These are phyloP conservation scores for Cisticola juncidis DNA, from an alignment of 2,113 vertebrate species.

Conservation along the genomic window DNA sequence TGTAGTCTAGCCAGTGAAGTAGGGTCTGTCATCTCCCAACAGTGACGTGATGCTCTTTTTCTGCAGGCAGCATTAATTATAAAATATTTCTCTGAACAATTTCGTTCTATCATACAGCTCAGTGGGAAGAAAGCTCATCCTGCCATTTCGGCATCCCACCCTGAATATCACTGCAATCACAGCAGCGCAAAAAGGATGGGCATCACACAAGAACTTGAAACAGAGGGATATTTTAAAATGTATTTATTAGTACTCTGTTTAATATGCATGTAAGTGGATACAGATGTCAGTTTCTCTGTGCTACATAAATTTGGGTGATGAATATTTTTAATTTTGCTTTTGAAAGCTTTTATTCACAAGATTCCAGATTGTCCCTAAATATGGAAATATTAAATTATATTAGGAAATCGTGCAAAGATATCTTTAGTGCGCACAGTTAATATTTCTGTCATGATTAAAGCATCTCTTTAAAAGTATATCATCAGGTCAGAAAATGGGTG, in stretches of 20 bases:
- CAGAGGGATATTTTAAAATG: slow-evolving; percentile 42
- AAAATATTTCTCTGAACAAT: slow-evolving; percentile 15
- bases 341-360: slow-evolving; percentile 41
- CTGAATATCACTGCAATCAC: slow-evolving; percentile 23
- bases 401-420: slow-evolving; percentile 31
- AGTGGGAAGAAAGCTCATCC: background rate
- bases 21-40: background rate
- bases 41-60: slow-evolving; percentile 13
- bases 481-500: background rate
- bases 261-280: slow-evolving; percentile 54
- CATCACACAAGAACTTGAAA: slow-evolving; percentile 21
- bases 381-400: slow-evolving; percentile 32
- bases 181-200: background rate
- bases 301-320: slow-evolving; percentile 50
- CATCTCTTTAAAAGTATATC: background rate
- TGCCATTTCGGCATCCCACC: background rate
- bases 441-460: slow-evolving; percentile 21
- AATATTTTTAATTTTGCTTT: slow-evolving; percentile 60
- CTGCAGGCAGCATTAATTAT: slow-evolving; percentile 10
- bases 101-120: background rate
- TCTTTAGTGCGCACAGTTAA: background rate
- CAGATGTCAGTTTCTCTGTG: slow-evolving; percentile 52
- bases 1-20: slow-evolving; percentile 45
- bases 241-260: slow-evolving; percentile 56
- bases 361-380: slow-evolving; percentile 31